Conservation (phyloP, 2,113 vertebrate species). For the Xenopus laevis region DNA sequence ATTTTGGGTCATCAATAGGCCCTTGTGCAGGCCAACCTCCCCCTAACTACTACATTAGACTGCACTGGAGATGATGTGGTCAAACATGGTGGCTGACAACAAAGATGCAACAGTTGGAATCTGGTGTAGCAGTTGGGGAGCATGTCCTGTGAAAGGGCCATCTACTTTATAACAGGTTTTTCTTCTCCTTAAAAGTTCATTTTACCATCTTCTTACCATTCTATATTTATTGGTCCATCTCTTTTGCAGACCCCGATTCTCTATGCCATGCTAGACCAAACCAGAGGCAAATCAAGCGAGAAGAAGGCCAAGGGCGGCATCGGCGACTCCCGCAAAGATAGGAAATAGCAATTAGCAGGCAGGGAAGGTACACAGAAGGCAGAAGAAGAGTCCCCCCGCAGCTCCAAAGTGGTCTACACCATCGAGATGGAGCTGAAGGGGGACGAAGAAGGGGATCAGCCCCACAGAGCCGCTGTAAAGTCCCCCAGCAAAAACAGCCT, state of each 20-base stretch:
- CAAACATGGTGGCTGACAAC: no score
- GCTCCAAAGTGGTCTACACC: constrained; percentile 80
- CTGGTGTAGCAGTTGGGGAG: no score
- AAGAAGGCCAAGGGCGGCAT: constrained; percentile 77
- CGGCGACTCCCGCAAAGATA: constrained; percentile 84
- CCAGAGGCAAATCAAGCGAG: constrained; percentile 73
- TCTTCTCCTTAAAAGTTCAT: no score
- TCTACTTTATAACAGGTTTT: no score
- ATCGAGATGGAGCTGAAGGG: constrained; percentile 86
- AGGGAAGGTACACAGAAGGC: constrained; percentile 62
- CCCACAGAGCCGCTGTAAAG: constrained; percentile 56
- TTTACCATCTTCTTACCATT: no score
- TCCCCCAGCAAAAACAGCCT: constrained; percentile 70
- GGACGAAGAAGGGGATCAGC: constrained; percentile 48
- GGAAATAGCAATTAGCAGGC: constrained; percentile 92
- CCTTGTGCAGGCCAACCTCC: no score
- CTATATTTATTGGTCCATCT: constrained; percentile 13
- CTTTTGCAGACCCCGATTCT: constrained; percentile 73
- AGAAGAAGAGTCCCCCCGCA: constrained; percentile 41
- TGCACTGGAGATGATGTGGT: no score
- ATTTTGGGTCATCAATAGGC: no score
- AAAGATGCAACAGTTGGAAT: no score
- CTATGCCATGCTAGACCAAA: constrained; percentile 79
- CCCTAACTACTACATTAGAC: no score
- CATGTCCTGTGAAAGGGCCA: no score